Conservation (phyloP, 2,888 invertebrate species). For the Macaria notata region DNA sequence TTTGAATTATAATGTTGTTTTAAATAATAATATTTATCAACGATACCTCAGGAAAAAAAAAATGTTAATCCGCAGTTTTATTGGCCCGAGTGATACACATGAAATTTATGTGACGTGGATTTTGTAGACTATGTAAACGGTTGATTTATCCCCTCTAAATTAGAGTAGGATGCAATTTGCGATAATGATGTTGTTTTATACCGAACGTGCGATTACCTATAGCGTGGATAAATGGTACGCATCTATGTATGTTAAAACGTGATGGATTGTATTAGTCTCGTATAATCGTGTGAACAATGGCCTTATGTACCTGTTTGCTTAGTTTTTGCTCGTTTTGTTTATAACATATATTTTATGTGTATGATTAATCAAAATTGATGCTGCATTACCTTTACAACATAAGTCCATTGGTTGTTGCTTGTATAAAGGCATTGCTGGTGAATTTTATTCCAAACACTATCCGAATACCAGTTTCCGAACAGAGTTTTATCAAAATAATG, state of each 20-base stretch:
- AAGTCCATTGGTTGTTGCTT: too few species aligned
- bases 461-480: neutral
- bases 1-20: too few species aligned
- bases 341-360: too few species aligned
- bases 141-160: slow-evolving; percentile 33
- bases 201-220: slow-evolving; percentile 15
- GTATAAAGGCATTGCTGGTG: too few species aligned
- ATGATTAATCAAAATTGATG: too few species aligned
- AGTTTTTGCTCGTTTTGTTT: too few species aligned
- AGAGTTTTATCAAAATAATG: slow-evolving; percentile 5
- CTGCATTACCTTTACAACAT: too few species aligned
- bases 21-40: too few species aligned
- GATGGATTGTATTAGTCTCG: too few species aligned
- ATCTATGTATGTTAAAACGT: too few species aligned
- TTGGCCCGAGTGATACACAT: slow-evolving; percentile 26
- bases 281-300: slow-evolving; percentile 4
- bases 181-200: slow-evolving; percentile 24
- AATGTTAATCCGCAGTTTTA: slow-evolving; percentile 11
- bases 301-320: too few species aligned
- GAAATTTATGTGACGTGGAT: slow-evolving; percentile 33
- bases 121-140: slow-evolving; percentile 30
- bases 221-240: neutral
- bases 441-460: neutral
- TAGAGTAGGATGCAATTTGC: slow-evolving; percentile 26
- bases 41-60: too few species aligned